Base-by-base conservation (phyloP, 2,888 invertebrate species). In the Peribatodes rhomboidaria region DNA sequence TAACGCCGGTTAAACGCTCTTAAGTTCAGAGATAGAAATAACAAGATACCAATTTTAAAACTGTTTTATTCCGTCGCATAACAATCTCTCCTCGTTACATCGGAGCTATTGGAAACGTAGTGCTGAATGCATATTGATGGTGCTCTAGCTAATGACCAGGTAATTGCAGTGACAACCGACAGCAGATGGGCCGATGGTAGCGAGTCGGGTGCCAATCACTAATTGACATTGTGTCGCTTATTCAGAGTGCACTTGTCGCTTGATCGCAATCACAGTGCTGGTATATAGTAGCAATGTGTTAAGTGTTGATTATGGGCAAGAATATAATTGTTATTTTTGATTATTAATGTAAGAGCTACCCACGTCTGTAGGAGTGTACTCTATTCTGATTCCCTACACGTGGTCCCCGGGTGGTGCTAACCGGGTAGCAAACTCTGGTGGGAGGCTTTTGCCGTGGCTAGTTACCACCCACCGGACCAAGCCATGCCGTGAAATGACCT, bases 201-300 rank as follows among this genome's bases (percentile, higher is more conserved):
- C 35, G 60, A 53, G 65, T 57, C 33, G 35, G 56, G 49, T 50
- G 68, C 70, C 70, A 70, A 62, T 67, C 67, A 62, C 57, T 68
- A 70, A 70, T 70, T 70, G 70, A 52, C 70, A 63, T 61, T 60
- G 57, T 56, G 50, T 59, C 49, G 70, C 41, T 53, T 67, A 63
- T 65, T 67, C 52, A 39, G 63, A 65, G 61, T 54, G 64, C 46
- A 62, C 44, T 37, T 33, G 59, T 41, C 44, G 3, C 18, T 9
- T 1, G 11, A 42, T 54, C 31, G 16, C 13, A 27, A 39, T 54
- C 16, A 13, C 18, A 18, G 35, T 11, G n/a, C 14, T 31, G 27
- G n/a, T n/a, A n/a, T n/a, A n/a, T 8, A 13, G 18, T 4, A 33
- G 13, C 50, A 35, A 35, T 20, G 14, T 49, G 16, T 2, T 31